Conservation (phyloP, 1,140 invertebrate species). For the Akabosia matsudoensis region DNA sequence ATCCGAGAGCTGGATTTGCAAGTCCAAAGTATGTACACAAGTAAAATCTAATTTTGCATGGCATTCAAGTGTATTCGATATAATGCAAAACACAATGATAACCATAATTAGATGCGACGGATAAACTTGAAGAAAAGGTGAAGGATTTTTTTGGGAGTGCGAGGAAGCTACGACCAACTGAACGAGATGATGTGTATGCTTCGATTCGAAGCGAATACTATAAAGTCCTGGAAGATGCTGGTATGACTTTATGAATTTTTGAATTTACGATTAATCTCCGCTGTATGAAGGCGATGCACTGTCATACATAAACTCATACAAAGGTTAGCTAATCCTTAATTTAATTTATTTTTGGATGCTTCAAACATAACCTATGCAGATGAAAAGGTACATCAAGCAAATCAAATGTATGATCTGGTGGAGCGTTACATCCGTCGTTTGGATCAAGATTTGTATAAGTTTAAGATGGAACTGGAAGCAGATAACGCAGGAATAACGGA, state of each 20-base stretch:
- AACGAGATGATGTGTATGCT: slow-evolving; percentile 79
- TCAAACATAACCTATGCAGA: slow-evolving; percentile 52
- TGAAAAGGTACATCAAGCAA: slow-evolving; percentile 80
- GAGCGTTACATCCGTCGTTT: slow-evolving; percentile 86
- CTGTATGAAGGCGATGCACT: too few relatives aligned
- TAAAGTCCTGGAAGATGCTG: slow-evolving; percentile 88
- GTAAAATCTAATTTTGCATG: neutral
- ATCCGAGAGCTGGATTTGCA: slow-evolving; percentile 96
- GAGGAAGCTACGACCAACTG: slow-evolving; percentile 72
- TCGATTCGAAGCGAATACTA: slow-evolving; percentile 84
- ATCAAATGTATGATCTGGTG: slow-evolving; percentile 90
- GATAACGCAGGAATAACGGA: slow-evolving; percentile 98
- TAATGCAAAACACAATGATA: too few relatives aligned
- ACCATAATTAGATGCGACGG: slow-evolving; percentile 91
- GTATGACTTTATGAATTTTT: slow-evolving; percentile 53
- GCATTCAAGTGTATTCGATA: too few relatives aligned
- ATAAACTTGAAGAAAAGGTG: slow-evolving; percentile 85
- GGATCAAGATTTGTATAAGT: slow-evolving; percentile 92
- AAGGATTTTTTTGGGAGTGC: slow-evolving; percentile 83
- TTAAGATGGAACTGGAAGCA: slow-evolving; percentile 97
- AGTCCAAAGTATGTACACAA: slow-evolving; percentile 73
- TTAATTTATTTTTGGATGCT: too few relatives aligned
- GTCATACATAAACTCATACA: too few relatives aligned
- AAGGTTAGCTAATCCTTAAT: too few relatives aligned
- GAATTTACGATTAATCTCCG: neutral